Base-by-base conservation (phyloP, 2,797 vertebrate species). In the Meda fulgida region DNA sequence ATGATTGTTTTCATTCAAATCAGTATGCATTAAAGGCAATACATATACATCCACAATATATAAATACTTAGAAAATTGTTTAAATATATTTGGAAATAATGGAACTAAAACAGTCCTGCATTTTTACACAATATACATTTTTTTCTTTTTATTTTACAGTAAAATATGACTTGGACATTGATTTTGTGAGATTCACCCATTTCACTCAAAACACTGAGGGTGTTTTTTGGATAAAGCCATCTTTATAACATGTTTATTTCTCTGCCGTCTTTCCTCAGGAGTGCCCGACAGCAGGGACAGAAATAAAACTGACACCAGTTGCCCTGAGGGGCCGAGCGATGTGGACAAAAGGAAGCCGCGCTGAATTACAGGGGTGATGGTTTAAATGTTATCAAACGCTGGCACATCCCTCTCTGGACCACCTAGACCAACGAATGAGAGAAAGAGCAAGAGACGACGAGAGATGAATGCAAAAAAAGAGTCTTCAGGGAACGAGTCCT, bases 331-430 rank as follows among this genome's bases (percentile, higher is more conserved):
- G 60, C 65, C 4, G 40, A 58, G 71, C 82, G 79, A 69, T 81
- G 23, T 58, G 63, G 72, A 81, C 71, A 69, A 76, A 55, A 38
- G 48, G n/a, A 77, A 84, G 80, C 81, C 31, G 46, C 0, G 34
- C 65, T 84, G 83, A 69, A 84, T 84, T 76, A 78, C 26, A 78
- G 67, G 19, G 71, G 29, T 76, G 48, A 55, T 21, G 48, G 65
- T 84, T 79, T 84, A 84, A 78, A 84, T 84, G 83, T 84, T 79
- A 84, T 84, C 83, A 79, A 71, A 79, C 16, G 5, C 51, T 48
- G 75, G 21, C 51, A 71, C 65, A 71, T 60, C 83, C 4, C 66
- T 71, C 76, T 63, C 66, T 60, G 11, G 63, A 82, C 34, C 46
- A 76, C 19, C 46, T 48, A 67, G 26, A 46, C n/a, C 23, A 48